phyloP scores from a whole-genome alignment of 2,113 vertebrate genomes.

The Nematolebias whitei region DNA sequence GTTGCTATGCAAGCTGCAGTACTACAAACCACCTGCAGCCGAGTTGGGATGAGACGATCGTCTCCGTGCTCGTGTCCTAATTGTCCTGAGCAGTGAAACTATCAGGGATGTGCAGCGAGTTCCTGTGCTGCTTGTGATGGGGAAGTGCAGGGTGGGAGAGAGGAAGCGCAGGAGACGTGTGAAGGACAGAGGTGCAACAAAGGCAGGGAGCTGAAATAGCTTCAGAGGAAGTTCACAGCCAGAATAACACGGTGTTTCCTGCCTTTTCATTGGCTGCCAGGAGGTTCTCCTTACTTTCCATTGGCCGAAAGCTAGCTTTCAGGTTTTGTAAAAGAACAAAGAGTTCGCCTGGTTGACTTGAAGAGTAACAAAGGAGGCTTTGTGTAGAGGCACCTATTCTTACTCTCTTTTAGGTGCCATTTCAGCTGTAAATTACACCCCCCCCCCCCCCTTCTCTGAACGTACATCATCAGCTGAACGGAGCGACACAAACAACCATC shows the following conservation, averaged over 20 bases:
- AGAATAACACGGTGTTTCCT: slow-evolving; percentile 62
- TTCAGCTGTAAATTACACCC: slow-evolving; percentile 52
- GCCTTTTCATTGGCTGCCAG: slow-evolving; percentile 56
- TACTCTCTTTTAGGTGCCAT: slow-evolving; percentile 11
- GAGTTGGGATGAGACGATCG: slow-evolving; percentile 53
- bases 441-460: slow-evolving; percentile 27
- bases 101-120: slow-evolving; percentile 36
- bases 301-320: slow-evolving; percentile 54
- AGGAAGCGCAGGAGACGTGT: slow-evolving; percentile 50
- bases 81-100: slow-evolving; percentile 21
- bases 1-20: slow-evolving; percentile 72
- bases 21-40: slow-evolving; percentile 60
- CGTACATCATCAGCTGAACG: slow-evolving; percentile 18
- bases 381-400: slow-evolving; percentile 37
- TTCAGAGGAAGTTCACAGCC: slow-evolving; percentile 60
- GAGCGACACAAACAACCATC: slow-evolving; percentile 39
- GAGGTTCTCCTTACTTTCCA: slow-evolving; percentile 39
- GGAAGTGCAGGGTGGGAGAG: slow-evolving; percentile 8
- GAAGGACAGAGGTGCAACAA: slow-evolving; percentile 44
- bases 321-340: slow-evolving; percentile 66
- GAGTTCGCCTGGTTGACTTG: slow-evolving; percentile 46
- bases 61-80: slow-evolving; percentile 18
- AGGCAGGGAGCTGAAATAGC: slow-evolving; percentile 55
- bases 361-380: slow-evolving; percentile 55
- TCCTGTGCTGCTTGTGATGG: slow-evolving; percentile 50